phyloP scores from a whole-genome alignment of 2,797 vertebrate genomes.

The Myripristis murdjan region DNA sequence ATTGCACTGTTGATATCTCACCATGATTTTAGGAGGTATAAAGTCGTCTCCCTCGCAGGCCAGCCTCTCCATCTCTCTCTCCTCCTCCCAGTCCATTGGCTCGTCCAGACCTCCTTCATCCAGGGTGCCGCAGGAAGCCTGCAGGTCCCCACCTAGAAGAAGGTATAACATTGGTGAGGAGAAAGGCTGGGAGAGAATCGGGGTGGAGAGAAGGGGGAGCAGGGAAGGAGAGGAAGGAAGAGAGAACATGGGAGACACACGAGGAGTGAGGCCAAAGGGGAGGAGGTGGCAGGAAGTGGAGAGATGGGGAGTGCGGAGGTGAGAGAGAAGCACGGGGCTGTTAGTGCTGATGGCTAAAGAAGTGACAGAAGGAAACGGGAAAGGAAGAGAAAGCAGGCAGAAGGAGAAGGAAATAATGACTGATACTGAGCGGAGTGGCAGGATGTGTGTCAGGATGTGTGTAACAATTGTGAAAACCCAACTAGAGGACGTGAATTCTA shows the following conservation, averaged over 20 bases:
- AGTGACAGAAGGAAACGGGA: conserved; percentile 38
- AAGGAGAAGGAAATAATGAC: conserved; percentile 14
- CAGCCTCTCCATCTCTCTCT: conserved; percentile 92
- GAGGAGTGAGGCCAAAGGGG: neutral
- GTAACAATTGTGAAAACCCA: conserved; percentile 5
- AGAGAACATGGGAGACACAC: neutral
- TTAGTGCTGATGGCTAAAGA: conserved; percentile 44
- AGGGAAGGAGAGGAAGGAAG: conserved; percentile 27
- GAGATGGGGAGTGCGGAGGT: too few species aligned
- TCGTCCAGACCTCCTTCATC: conserved; percentile 91
- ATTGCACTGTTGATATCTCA: conserved; percentile 69
- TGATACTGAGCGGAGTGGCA: conserved; percentile 21
- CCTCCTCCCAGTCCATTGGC: conserved; percentile 93
- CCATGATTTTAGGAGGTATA: conserved; percentile 97
- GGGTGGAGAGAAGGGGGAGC: conserved; percentile 13
- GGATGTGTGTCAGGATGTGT: too few species aligned
- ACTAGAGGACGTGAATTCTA: neutral
- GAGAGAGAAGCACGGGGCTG: conserved; percentile 18
- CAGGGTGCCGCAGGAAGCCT: conserved; percentile 88
- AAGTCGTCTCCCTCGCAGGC: conserved; percentile 95
- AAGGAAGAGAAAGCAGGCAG: conserved; percentile 38
- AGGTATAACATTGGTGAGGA: conserved; percentile 32
- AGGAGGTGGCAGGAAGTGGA: neutral
- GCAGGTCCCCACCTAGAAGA: conserved; percentile 92
- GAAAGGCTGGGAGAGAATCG: conserved; percentile 30